Evolutionary conservation across 2,113 vertebrate genomes (phyloP).

Genomic region (Tangachromis dhanisi): DNA sequence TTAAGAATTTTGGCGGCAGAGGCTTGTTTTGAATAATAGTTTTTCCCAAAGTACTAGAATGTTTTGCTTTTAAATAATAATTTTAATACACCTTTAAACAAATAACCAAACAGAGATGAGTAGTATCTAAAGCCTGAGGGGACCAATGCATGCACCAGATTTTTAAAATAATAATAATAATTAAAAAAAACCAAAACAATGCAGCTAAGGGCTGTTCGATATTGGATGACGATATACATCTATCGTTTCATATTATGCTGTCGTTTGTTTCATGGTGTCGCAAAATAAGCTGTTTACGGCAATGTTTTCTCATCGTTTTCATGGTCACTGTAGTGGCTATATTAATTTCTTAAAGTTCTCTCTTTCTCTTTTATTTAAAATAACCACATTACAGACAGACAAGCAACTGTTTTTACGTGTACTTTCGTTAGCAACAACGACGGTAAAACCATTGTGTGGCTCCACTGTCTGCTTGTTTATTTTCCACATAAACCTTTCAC

Average conservation of each 20-base stretch:
- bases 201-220: not conserved
- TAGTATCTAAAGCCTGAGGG: not conserved
- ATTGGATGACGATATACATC: not conserved
- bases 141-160: not conserved
- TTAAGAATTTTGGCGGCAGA: rapidly evolving
- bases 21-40: not conserved
- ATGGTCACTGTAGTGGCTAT: not conserved
- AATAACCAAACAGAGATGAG: not conserved
- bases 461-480: not conserved
- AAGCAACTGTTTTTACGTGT: not conserved
- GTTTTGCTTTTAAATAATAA: not conserved
- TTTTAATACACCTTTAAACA: not conserved
- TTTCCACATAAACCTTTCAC: not conserved
- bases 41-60: not conserved
- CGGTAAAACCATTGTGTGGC: not conserved
- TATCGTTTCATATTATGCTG: not conserved
- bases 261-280: rapidly evolving
- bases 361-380: not conserved
- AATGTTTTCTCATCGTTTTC: not conserved
- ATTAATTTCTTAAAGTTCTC: not conserved
- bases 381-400: not conserved
- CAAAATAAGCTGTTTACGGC: not conserved
- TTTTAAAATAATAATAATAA: not conserved
- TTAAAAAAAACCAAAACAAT: not conserved
- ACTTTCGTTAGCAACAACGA: not conserved